phyloP scores from a whole-genome alignment of 2,888 invertebrate genomes.

The Amblyjoppa fuscipennis region DNA sequence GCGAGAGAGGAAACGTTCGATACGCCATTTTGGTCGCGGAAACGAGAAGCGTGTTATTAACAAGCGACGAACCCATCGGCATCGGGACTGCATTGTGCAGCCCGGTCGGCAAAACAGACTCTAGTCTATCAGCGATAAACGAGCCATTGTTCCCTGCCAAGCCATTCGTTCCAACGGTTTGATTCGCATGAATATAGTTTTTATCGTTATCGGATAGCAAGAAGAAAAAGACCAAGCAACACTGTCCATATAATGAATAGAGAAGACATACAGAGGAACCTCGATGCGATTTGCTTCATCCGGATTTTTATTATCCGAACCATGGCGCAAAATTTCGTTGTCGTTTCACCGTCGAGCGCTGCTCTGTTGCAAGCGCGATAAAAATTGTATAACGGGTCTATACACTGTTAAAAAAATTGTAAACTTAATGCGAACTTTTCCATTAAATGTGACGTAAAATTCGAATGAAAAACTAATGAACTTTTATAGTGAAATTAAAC shows the following conservation, averaged over 20 bases:
- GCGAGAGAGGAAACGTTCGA: conserved; percentile 53
- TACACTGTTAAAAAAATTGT: too few relatives aligned
- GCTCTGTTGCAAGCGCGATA: too few relatives aligned
- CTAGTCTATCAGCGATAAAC: conserved; percentile 52
- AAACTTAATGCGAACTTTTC: too few relatives aligned
- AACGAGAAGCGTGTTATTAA: conserved; percentile 65
- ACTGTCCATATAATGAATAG: conserved; percentile 6
- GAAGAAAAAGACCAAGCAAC: conserved; percentile 11
- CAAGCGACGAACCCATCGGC: conserved; percentile 47
- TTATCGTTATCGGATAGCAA: conserved; percentile 1
- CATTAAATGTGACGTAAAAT: too few relatives aligned
- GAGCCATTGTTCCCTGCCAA: conserved; percentile 48
- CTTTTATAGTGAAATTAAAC: too few relatives aligned
- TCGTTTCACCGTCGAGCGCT: too few relatives aligned
- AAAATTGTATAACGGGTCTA: too few relatives aligned
- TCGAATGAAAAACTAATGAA: too few relatives aligned
- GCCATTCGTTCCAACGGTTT: conserved; percentile 28
- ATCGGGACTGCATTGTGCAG: conserved; percentile 32
- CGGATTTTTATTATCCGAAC: too few relatives aligned
- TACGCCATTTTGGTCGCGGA: conserved; percentile 66
- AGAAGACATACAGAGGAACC: conserved; percentile 11
- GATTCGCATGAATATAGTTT: conserved; percentile 23
- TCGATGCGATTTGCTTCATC: too few relatives aligned
- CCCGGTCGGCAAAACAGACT: conserved; percentile 1
- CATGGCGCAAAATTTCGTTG: too few relatives aligned